A percentile compares a stretch with the other conserved stretches of the same genome.
These are phyloP conservation scores for Andrena cerasifolii DNA, from an alignment of 1,140 invertebrate genomes.

Conservation along the genomic window DNA sequence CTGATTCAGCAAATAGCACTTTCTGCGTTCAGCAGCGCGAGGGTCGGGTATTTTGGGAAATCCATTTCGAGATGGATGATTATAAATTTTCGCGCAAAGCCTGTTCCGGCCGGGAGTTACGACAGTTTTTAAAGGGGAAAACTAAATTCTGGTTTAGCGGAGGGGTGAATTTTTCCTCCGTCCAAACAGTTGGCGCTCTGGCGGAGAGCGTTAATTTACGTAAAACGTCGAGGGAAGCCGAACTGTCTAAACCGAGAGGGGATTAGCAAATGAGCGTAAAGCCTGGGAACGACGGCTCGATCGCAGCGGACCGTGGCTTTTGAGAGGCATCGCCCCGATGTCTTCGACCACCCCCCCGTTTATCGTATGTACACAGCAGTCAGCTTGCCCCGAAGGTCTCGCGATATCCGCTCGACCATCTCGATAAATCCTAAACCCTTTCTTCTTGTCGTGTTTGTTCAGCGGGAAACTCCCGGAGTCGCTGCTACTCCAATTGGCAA, in stretches of 20 bases:
- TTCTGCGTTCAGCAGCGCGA: too few relatives aligned
- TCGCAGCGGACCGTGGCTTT: conserved; percentile 39
- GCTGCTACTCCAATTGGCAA: too few relatives aligned
- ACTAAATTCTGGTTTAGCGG: neutral
- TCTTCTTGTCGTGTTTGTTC: conserved; percentile 35
- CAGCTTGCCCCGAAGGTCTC: neutral
- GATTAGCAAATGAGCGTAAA: conserved; percentile 56
- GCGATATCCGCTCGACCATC: neutral
- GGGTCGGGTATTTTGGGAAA: conserved; percentile 39
- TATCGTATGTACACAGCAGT: neutral
- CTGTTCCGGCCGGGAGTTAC: neutral
- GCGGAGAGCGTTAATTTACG: neutral
- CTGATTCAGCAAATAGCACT: conserved; percentile 16
- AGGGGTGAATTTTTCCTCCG: neutral
- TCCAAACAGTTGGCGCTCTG: neutral
- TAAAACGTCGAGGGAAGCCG: neutral
- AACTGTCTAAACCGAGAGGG: conserved; percentile 36
- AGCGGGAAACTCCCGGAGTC: conserved; percentile 3
- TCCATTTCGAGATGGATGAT: conserved; percentile 12
- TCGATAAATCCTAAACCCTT: conserved; percentile 33
- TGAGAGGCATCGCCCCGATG: conserved; percentile 22
- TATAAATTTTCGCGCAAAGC: conserved; percentile 9
- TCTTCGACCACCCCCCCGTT: conserved; percentile 32
- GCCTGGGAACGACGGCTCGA: conserved; percentile 39
- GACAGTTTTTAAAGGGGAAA: too few relatives aligned